phyloP scores from a whole-genome alignment of 2,888 invertebrate species.

The Polydrusus pterygomalis region DNA sequence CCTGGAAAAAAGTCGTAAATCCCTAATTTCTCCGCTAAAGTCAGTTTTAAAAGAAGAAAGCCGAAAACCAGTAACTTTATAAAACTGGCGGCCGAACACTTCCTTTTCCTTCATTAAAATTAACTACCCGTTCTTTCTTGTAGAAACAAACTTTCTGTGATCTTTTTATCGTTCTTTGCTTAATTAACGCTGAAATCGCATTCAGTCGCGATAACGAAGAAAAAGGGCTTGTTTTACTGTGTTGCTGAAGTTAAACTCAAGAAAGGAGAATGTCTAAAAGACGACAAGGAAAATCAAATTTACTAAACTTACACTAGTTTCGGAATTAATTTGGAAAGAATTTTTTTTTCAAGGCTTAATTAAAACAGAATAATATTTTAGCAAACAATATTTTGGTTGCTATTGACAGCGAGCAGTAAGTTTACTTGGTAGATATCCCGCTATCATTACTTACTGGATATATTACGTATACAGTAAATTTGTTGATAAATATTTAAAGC shows the following conservation, averaged over 20 bases:
- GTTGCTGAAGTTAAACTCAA: slow-evolving; percentile 32
- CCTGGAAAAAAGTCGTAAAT: neutral
- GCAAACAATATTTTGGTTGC: no score
- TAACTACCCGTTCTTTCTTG: slow-evolving; percentile 64
- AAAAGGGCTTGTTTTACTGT: slow-evolving; percentile 55
- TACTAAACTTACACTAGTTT: neutral
- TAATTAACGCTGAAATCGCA: slow-evolving; percentile 66
- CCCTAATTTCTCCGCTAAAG: slow-evolving; percentile 18
- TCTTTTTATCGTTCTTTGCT: slow-evolving; percentile 65
- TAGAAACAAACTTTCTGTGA: slow-evolving; percentile 63
- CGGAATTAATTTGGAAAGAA: no score
- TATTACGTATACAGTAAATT: no score
- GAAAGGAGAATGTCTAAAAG: slow-evolving; percentile 22
- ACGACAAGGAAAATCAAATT: slow-evolving; percentile 26
- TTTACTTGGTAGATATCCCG: no score
- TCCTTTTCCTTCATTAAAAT: slow-evolving; percentile 61
- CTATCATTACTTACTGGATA: no score
- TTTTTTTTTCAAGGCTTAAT: no score
- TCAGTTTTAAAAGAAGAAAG: slow-evolving; percentile 17
- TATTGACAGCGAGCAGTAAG: no score
- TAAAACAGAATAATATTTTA: no score
- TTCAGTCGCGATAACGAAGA: slow-evolving; percentile 63
- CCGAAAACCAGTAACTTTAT: slow-evolving; percentile 37
- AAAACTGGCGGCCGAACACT: slow-evolving; percentile 39
- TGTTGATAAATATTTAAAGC: no score